Conservation (phyloP, 2,888 invertebrate genomes). For the Stegophylla sp. region DNA sequence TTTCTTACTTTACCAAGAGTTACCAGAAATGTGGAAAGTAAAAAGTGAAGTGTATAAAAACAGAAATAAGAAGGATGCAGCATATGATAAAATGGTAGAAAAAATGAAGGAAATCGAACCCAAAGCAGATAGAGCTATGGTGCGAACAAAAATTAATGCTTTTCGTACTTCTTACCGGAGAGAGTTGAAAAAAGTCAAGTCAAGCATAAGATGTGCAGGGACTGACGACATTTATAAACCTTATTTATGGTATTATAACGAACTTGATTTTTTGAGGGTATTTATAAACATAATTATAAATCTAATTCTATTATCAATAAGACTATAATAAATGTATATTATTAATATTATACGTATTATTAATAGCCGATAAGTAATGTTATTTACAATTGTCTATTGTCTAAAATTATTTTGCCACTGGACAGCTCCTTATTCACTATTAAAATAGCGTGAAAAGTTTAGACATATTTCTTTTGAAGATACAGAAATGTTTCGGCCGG, state of each 20-base stretch:
- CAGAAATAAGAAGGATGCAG: slow-evolving; percentile 11
- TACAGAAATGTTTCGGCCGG: slow-evolving; percentile 25
- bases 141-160: slow-evolving; percentile 24
- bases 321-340: slow-evolving; percentile 11
- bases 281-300: slow-evolving; percentile 18
- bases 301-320: slow-evolving; percentile 16
- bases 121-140: slow-evolving; percentile 7
- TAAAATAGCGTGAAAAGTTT: slow-evolving; percentile 28
- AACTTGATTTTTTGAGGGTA: slow-evolving; percentile 29
- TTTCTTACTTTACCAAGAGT: slow-evolving; percentile 4
- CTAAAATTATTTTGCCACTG: slow-evolving; percentile 11
- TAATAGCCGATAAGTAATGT: slow-evolving; percentile 7
- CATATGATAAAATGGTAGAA: slow-evolving; percentile 21
- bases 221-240: slow-evolving; percentile 33
- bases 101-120: slow-evolving; percentile 34
- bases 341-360: slow-evolving; percentile 8
- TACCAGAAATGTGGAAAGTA: slow-evolving; percentile 14
- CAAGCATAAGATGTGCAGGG: not conserved
- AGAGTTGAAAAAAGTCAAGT: slow-evolving; percentile 28
- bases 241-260: slow-evolving; percentile 30
- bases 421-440: slow-evolving; percentile 40
- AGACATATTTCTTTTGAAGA: slow-evolving; percentile 30
- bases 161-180: slow-evolving; percentile 8
- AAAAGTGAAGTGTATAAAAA: slow-evolving; percentile 10
- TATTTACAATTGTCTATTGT: slow-evolving; percentile 7